These are phyloP conservation scores for Oreochromis mossambicus DNA, from an alignment of 2,797 vertebrate species.

Conservation along the genomic window DNA sequence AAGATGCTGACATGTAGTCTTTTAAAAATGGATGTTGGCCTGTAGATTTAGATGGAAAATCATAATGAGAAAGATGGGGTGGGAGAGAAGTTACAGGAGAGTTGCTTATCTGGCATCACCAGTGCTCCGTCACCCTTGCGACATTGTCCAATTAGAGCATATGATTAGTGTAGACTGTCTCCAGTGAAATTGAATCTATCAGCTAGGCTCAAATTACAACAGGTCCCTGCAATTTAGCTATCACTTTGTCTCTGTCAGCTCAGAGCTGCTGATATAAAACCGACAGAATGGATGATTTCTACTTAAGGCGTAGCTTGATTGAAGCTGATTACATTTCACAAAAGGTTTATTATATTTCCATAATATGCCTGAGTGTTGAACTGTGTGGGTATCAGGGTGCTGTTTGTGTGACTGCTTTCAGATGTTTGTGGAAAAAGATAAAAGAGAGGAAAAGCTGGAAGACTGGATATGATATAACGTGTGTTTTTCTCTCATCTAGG, in stretches of 20 bases:
- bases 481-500: slow-evolving; percentile 29
- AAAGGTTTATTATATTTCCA: slow-evolving; percentile 54
- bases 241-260: slow-evolving; percentile 65
- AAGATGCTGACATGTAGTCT: slow-evolving; percentile 27
- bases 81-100: slow-evolving; percentile 13
- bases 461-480: neutral
- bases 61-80: neutral
- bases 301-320: slow-evolving; percentile 60
- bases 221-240: slow-evolving; percentile 55
- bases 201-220: slow-evolving; percentile 50
- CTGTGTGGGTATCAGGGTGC: neutral
- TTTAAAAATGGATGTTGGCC: slow-evolving; percentile 14
- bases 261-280: slow-evolving; percentile 51
- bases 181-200: slow-evolving; percentile 63
- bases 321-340: slow-evolving; percentile 64
- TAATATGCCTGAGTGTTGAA: neutral
- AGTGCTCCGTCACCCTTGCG: slow-evolving; percentile 36
- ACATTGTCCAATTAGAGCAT: slow-evolving; percentile 68
- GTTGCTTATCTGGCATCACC: slow-evolving; percentile 9
- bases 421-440: neutral
- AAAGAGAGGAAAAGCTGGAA: neutral
- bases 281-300: slow-evolving; percentile 65
- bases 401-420: neutral
- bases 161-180: slow-evolving; percentile 64
- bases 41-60: neutral